These are phyloP conservation scores for Melitaea cinxia DNA, from an alignment of 1,140 invertebrate genomes.

Conservation along the genomic window DNA sequence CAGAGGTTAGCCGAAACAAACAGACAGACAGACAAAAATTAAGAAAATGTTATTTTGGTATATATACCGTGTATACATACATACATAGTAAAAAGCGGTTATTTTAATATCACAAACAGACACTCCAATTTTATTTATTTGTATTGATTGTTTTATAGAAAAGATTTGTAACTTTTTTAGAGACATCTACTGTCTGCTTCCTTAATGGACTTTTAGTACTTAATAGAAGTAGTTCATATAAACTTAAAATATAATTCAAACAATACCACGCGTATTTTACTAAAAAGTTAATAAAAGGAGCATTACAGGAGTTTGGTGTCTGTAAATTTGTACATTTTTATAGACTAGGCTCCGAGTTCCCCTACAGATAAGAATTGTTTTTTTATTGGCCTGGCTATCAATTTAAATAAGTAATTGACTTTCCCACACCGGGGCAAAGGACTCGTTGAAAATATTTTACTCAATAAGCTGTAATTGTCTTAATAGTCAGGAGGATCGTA, in stretches of 20 bases:
- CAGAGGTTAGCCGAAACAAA: too few relatives aligned
- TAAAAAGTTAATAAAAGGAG: background rate
- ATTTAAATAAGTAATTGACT: slow-evolving; percentile 52
- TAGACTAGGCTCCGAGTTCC: slow-evolving; percentile 31
- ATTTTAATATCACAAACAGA: too few relatives aligned
- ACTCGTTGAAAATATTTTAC: slow-evolving; percentile 39
- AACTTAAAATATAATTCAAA: too few relatives aligned
- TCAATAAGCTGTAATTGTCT: slow-evolving; percentile 42
- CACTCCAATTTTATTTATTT: too few relatives aligned
- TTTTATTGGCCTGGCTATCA: slow-evolving; percentile 45
- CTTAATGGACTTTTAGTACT: too few relatives aligned
- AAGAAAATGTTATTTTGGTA: too few relatives aligned
- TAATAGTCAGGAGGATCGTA: slow-evolving; percentile 28
- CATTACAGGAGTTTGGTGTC: background rate
- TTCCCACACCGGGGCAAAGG: slow-evolving; percentile 42
- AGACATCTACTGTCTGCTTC: too few relatives aligned
- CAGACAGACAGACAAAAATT: too few relatives aligned
- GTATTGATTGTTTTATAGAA: too few relatives aligned
- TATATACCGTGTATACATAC: too few relatives aligned
- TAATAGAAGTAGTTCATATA: background rate
- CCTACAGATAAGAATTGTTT: slow-evolving; percentile 45
- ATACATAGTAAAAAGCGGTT: too few relatives aligned
- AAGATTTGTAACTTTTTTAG: too few relatives aligned
- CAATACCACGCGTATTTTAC: background rate
- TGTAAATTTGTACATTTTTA: slow-evolving; percentile 42